Base-by-base conservation (phyloP, 2,797 vertebrate genomes). In the Synanceia verrucosa region DNA sequence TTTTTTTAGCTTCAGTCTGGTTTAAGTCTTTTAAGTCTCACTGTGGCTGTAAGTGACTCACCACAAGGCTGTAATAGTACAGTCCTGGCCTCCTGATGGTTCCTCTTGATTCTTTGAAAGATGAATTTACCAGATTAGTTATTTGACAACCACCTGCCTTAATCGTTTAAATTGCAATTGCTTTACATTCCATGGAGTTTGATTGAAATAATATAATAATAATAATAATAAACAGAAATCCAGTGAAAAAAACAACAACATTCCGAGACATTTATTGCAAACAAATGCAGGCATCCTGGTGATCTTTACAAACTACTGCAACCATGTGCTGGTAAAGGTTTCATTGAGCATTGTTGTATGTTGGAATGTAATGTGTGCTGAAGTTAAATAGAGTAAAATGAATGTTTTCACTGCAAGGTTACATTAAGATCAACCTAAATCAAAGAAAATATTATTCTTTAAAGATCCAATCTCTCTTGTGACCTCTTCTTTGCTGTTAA, bases 271-370 rank as follows among this genome's bases (percentile, higher is more conserved):
- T 66, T 62, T 55, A 28, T 51, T 71, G 53, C 46, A 68, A 48
- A 73, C n/a, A n/a, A n/a, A 43, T 23, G 33, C n/a, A 9, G 44
- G 52, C 36, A 53, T 36, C 29, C 55, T 64, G 66, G 47, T 24
- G 46, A 57, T 60, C 59, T 66, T 34, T 51, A 51, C 59, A 64
- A 68, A 57, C 65, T 21, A 14, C 24, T 58, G 18, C 13, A 53
- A 23, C 28, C 36, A 19, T 43, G 46, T 19, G 64, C 43, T 66
- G 24, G 58, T 70, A 48, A 82, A 82, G 70, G 53, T 82, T 89
- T 85, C 79, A 88, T 73, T 74, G 81, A 89, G 71, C 65, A 63
- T 67, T 16, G 77, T 70, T 62, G 72, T 66, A 56, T 81, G 70
- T 74, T 55, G 73, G 58, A 71, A 65, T 48, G 36, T 51, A 26